Base-by-base conservation (phyloP, 1,140 invertebrate species). In the Euborellia annulipes region DNA sequence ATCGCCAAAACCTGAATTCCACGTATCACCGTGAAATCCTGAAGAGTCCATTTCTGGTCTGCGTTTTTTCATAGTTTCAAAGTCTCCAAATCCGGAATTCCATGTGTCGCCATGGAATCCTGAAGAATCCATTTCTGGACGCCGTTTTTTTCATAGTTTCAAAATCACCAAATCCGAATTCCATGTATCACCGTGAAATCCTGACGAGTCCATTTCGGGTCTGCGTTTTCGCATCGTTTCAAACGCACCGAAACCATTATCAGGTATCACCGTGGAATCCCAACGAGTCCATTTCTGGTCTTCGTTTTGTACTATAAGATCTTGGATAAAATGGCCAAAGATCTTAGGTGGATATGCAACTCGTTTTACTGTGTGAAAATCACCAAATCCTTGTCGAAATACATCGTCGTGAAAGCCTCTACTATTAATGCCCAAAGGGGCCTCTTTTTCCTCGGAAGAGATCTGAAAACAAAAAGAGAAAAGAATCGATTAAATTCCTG, bases 71-170 rank as follows among this genome's bases (percentile, higher is more conserved):
- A 68, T 64, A 1, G 65, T 59, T 41, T 63, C 60, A 48, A 68
- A 68, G 20, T 67, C 64, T 16, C 67, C 66, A 40, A 69, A 67
- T n/a, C 65, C 66, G 38, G 56, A 52, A 40, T 57, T 60, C 50
- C 69, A 68, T 2, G 64, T 61, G 48, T 68, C 65, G 7, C 58
- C 62, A 39, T 68, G 58, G 46, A 67, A 67, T 1, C 66, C 66
- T 34, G 57, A 55, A 2, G 65, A 58, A 39, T 63, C 63, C 51
- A 66, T 62, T 46, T 66, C 66, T 3, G 62, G 64, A n/a, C n/a
- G n/a, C 7, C 46, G 23, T 36, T 41, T 22, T 17, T 37, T 17
- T 4, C 36, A 17, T n/a, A n/a, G n/a, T n/a, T n/a, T n/a, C n/a
- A n/a, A n/a, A n/a, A n/a, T n/a, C n/a, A n/a, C n/a, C n/a, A n/a